Conservation (phyloP, 1,140 invertebrate species). For the Drosophila triauraria region DNA sequence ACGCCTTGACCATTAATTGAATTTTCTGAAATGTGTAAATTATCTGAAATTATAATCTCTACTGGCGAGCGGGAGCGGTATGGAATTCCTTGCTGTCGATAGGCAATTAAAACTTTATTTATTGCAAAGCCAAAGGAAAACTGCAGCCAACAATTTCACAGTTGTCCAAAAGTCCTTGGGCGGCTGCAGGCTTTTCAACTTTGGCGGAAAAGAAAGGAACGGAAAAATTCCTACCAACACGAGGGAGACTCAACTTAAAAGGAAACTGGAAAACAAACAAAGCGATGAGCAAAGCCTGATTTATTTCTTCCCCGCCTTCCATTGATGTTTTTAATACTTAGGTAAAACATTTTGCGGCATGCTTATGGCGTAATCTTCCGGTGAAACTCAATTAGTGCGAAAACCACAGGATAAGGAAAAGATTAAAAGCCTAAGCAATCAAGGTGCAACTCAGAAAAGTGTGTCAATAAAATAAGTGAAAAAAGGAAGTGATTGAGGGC, state of each 20-base stretch:
- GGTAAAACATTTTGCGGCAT: constrained; percentile 14
- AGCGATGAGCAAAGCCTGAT: constrained; percentile 22
- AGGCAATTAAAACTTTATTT: constrained; percentile 77
- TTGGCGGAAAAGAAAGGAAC: constrained; percentile 3
- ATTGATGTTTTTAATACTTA: constrained; percentile 9
- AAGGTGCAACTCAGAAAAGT: constrained; percentile 8
- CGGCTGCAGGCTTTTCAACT: constrained; percentile 45
- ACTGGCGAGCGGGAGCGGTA: no score
- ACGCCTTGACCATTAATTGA: constrained; percentile 51
- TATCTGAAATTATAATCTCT: constrained; percentile 53
- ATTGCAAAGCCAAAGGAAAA: constrained; percentile 35
- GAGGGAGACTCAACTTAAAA: constrained; percentile 29
- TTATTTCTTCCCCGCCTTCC: constrained; percentile 9
- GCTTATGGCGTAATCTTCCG: constrained; percentile 6
- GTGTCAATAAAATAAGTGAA: constrained; percentile 2
- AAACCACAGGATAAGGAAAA: constrained; percentile 13
- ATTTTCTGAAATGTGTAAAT: constrained; percentile 37
- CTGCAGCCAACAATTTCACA: constrained; percentile 50
- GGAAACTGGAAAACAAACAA: constrained; percentile 36
- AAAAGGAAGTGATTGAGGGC: background rate
- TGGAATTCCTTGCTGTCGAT: constrained; percentile 21
- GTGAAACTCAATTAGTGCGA: constrained; percentile 31
- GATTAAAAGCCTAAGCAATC: constrained; percentile 24
- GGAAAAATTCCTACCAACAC: constrained; percentile 1
- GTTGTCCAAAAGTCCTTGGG: constrained; percentile 24